Evolutionary conservation across 1,140 invertebrate genomes (phyloP).

Genomic region (Drosophila pallidifrons): DNA sequence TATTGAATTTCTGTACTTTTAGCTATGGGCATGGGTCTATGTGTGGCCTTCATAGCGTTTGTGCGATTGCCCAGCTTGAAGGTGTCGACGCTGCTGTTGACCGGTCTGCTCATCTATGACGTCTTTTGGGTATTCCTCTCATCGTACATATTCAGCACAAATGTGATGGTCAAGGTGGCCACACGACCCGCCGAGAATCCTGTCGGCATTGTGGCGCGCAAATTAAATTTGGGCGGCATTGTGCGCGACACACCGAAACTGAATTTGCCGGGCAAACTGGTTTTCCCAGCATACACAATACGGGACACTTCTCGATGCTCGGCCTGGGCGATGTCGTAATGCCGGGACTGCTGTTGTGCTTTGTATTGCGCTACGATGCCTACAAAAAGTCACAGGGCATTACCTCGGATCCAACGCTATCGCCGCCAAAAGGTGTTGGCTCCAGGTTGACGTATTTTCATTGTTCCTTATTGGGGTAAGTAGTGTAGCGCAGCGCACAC

Average conservation of each 20-base stretch:
- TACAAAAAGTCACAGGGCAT: slow-evolving; percentile 93
- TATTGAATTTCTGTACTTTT: slow-evolving; percentile 53
- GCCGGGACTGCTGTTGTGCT: slow-evolving; percentile 98
- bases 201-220: slow-evolving; percentile 96
- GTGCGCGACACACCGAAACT: slow-evolving; percentile 96
- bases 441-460: slow-evolving; percentile 95
- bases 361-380: slow-evolving; percentile 97
- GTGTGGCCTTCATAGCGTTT: slow-evolving; percentile 98
- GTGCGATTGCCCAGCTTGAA: slow-evolving; percentile 97
- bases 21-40: slow-evolving; percentile 98
- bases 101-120: slow-evolving; percentile 97
- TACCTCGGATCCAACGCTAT: slow-evolving; percentile 79
- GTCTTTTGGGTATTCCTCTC: slow-evolving; percentile 99
- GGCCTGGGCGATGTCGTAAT: slow-evolving; percentile 98
- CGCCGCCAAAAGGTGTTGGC: slow-evolving; percentile 84
- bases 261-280: slow-evolving; percentile 97
- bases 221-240: slow-evolving; percentile 94
- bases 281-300: slow-evolving; percentile 98
- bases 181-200: slow-evolving; percentile 97
- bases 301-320: slow-evolving; percentile 98
- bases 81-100: slow-evolving; percentile 97
- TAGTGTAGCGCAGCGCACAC: not conserved
- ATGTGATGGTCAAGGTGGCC: slow-evolving; percentile 97
- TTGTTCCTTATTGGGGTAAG: slow-evolving; percentile 96
- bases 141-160: slow-evolving; percentile 99